Percentiles rank a stretch among this genome's conserved stretches.
Evolutionary conservation across 1,140 invertebrate species (phyloP).

Genomic region (Diorhabda sublineata): DNA sequence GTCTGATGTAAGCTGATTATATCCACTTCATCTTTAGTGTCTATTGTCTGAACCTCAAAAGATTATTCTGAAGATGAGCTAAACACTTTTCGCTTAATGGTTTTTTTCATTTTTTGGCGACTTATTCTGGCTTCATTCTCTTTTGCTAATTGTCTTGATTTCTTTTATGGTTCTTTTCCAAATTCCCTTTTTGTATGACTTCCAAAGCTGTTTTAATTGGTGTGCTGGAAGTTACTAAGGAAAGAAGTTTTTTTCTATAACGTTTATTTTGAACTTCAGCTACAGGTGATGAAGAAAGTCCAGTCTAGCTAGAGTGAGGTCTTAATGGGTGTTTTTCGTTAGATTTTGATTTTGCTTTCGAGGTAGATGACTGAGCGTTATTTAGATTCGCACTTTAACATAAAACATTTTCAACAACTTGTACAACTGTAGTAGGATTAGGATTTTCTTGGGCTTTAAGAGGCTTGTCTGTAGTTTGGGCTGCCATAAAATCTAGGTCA

Average conservation of each 20-base stretch:
- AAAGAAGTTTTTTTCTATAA: neutral
- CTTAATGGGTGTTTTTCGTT: neutral
- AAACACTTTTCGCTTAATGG: too few relatives aligned
- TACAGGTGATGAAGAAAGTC: neutral
- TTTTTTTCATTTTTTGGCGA: too few relatives aligned
- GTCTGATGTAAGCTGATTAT: too few relatives aligned
- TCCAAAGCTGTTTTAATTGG: slow-evolving; percentile 1
- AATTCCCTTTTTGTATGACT: neutral
- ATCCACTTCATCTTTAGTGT: too few relatives aligned
- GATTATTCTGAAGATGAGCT: too few relatives aligned
- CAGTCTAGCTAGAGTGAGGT: neutral
- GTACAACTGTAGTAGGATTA: neutral
- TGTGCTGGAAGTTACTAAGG: neutral
- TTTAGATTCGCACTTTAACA: too few relatives aligned
- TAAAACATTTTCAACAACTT: neutral
- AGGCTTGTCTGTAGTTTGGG: neutral
- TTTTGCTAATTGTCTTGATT: neutral
- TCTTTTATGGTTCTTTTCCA: neutral
- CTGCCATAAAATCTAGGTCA: neutral
- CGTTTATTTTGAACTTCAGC: neutral
- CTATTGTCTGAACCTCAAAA: too few relatives aligned
- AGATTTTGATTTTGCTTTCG: neutral
- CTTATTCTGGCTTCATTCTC: too few relatives aligned
- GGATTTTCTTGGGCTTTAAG: neutral
- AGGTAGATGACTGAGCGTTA: too few relatives aligned